Evolutionary conservation across 2,888 invertebrate genomes (phyloP).

Genomic region (Petrophora chlorosata): DNA sequence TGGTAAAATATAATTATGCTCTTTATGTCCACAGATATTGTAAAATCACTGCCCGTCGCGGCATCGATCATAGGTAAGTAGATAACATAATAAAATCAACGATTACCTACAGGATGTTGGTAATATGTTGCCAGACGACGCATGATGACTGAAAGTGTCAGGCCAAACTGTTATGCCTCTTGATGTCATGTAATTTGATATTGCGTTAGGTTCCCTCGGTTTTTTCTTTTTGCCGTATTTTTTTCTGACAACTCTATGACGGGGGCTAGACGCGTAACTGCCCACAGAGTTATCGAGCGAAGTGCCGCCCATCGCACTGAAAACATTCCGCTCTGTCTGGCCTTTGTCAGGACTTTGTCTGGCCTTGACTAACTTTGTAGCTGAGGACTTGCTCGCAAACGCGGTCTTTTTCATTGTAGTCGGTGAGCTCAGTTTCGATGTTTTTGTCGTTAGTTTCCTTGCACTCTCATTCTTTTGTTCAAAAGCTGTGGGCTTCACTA

Average conservation of each 20-base stretch:
- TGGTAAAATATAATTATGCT: no score
- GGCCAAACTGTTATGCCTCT: conserved; percentile 36
- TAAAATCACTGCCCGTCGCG: no score
- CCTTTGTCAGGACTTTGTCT: conserved; percentile 21
- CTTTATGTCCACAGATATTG: no score
- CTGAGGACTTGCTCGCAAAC: conserved; percentile 18
- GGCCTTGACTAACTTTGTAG: conserved; percentile 15
- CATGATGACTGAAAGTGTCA: no score
- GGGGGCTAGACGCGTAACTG: neutral
- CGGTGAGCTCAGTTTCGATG: conserved; percentile 39
- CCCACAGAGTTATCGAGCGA: conserved; percentile 7
- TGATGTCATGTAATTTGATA: no score
- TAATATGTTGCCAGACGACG: no score
- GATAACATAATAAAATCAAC: no score
- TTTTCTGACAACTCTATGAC: conserved; percentile 42
- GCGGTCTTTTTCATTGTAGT: conserved; percentile 32
- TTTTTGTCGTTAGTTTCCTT: conserved; percentile 21
- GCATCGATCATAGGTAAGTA: no score
- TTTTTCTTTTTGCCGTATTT: conserved; percentile 43
- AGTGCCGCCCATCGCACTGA: no score
- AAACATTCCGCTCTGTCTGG: neutral
- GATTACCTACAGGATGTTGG: no score
- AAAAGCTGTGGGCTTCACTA: conserved; percentile 35
- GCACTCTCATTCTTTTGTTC: conserved; percentile 34
- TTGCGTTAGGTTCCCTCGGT: conserved; percentile 8